Evolutionary conservation across 2,888 invertebrate genomes (phyloP), one percentile per base, ranked within the genome.

Genomic region (Eudasyphora cyanicolor): DNA sequence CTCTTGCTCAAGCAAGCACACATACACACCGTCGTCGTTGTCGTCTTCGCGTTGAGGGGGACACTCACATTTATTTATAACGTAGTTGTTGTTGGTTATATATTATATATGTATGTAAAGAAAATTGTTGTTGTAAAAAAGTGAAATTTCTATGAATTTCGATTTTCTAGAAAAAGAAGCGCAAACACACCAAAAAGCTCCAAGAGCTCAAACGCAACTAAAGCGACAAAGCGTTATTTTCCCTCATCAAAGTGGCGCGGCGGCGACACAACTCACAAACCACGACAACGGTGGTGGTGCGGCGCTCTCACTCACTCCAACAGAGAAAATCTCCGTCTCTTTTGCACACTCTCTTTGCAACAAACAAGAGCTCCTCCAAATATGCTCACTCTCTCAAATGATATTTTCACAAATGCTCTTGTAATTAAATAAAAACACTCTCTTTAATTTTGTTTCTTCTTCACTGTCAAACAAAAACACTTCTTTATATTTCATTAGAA

Each of bases 151-250:
- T 38, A 70, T 51, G 62, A 74, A 73, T 76, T 75, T 70, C 21
- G 69, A 73, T 57, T 67, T 54, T 71, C 29, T 42, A 21, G 49
- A 76, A 78, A 84, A 80, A 80, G 81, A 84, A 84, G 51, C 84
- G 83, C 82, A 85, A 87, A 89, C 88, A 89, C 89, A 90, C 90
- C 89, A 90, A 90, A 90, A 90, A 90, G 89, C 90, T 89, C 88
- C 89, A 89, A 89, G 89, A 89, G 89, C 86, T 88, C 87, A 87
- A 90, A 89, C 88, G 88, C 89, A 89, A 89, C 89, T 89, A 90
- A 89, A 87, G 87, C 89, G 87, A 87, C 84, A 82, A 84, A 85
- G 79, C 84, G 84, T 60, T 76, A 64, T 51, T 78, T 82, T 75
- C 79, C 77, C 77, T 54, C 38, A 71, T 70, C 62, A 71, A 71